phyloP scores from a whole-genome alignment of 2,113 vertebrate genomes.

The Petrocephalus microphthalmus region DNA sequence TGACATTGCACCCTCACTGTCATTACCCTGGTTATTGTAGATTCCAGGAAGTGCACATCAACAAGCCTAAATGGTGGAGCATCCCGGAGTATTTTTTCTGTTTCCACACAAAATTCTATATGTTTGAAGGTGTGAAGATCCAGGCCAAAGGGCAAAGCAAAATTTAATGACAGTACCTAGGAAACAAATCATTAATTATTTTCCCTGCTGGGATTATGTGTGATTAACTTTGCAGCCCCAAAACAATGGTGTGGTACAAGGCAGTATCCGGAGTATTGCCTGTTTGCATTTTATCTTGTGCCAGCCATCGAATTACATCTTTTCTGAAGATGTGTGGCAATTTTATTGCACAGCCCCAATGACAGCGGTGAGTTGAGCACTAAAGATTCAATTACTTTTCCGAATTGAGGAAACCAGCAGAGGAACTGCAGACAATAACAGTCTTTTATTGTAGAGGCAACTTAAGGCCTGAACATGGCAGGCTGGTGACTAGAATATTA shows the following conservation, averaged over 20 bases:
- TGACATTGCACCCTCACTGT: background rate
- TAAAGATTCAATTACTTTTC: constrained; percentile 13
- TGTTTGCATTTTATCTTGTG: constrained; percentile 5
- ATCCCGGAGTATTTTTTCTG: background rate
- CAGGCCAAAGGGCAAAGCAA: background rate
- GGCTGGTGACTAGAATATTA: constrained; percentile 28
- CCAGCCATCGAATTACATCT: background rate
- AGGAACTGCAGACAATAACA: constrained; percentile 1
- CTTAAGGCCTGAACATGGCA: background rate
- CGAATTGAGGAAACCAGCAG: background rate
- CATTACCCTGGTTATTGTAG: background rate
- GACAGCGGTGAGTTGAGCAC: background rate
- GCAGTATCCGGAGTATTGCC: background rate
- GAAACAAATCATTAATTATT: background rate
- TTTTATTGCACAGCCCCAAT: background rate
- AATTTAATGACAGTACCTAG: background rate
- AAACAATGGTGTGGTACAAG: background rate
- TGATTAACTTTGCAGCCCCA: background rate
- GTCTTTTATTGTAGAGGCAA: background rate
- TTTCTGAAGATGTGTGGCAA: background rate
- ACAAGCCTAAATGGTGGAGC: background rate
- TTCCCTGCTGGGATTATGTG: background rate
- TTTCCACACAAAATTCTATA: background rate
- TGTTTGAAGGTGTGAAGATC: background rate
- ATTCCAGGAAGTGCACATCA: background rate